Evolutionary conservation across 2,888 invertebrate genomes (phyloP).

Genomic region (Harpalus rubripes): DNA sequence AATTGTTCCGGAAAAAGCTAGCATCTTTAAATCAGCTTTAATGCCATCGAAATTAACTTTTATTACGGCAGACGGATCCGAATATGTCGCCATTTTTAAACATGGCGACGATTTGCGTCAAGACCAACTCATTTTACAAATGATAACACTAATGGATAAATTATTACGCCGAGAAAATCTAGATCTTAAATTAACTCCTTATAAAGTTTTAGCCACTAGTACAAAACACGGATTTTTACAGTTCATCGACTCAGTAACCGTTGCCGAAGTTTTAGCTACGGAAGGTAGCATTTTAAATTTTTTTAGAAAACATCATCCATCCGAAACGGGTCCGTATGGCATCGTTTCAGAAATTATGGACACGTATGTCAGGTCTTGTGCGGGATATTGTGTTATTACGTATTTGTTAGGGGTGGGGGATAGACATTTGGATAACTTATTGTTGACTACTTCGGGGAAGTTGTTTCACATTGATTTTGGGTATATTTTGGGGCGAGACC

Average conservation of each 20-base stretch:
- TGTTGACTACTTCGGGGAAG: conserved; percentile 93
- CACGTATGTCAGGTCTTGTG: conserved; percentile 96
- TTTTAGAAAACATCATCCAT: conserved; percentile 93
- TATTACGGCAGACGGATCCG: conserved; percentile 87
- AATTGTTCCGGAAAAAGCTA: conserved; percentile 93
- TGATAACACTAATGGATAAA: conserved; percentile 99
- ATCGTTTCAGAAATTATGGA: conserved; percentile 97
- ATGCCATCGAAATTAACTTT: conserved; percentile 97
- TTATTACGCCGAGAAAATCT: conserved; percentile 95
- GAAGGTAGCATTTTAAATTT: conserved; percentile 96
- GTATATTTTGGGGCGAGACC: conserved; percentile 97
- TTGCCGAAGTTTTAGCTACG: conserved; percentile 92
- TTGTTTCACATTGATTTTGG: conserved; percentile 99
- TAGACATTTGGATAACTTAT: conserved; percentile 97
- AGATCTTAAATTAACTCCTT: conserved; percentile 97
- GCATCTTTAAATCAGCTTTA: conserved; percentile 96
- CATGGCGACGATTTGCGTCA: conserved; percentile 98
- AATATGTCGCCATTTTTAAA: conserved; percentile 98
- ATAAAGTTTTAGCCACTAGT: conserved; percentile 96
- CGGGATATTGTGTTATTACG: conserved; percentile 99
- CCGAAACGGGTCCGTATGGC: conserved; percentile 92
- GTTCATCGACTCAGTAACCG: conserved; percentile 94
- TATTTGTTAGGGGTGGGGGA: conserved; percentile 98
- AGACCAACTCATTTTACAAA: conserved; percentile 98
- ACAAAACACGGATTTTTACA: conserved; percentile 96